These are phyloP conservation scores for Xerus rutilus DNA, from an alignment of 2,797 vertebrate genomes.

Conservation along the genomic window DNA sequence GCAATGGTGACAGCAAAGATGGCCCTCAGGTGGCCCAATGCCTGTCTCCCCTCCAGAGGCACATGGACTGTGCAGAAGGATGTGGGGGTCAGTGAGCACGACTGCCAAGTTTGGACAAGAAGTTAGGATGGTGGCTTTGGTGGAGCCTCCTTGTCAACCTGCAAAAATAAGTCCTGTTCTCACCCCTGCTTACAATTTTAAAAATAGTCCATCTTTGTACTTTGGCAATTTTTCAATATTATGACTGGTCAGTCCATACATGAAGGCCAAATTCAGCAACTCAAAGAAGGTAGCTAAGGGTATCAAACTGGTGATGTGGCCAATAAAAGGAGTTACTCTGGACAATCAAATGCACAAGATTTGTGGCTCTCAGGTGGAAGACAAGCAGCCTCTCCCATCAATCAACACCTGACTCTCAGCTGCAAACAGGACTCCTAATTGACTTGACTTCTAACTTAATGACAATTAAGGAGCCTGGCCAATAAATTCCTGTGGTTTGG, in stretches of 20 bases:
- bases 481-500: constrained; percentile 60
- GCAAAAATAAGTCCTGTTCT: neutral
- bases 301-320: neutral
- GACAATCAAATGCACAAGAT: neutral
- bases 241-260: neutral
- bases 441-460: constrained; percentile 69
- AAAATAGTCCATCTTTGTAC: neutral
- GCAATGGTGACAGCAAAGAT: neutral
- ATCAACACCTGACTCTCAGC: neutral
- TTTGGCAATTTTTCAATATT: neutral
- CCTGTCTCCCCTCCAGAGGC: neutral
- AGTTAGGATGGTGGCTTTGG: neutral
- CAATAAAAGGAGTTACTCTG: neutral
- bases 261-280: neutral
- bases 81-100: neutral
- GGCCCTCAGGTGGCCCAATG: neutral
- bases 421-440: constrained; percentile 53
- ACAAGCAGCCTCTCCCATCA: neutral
- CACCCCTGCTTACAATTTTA: no score
- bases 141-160: neutral
- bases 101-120: neutral
- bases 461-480: constrained; percentile 67
- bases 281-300: neutral
- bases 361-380: accelerated
- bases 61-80: neutral